Evolutionary conservation across 2,113 vertebrate species (phyloP), one percentile per base, ranked within the genome.

Genomic region (Noctilio leporinus): DNA sequence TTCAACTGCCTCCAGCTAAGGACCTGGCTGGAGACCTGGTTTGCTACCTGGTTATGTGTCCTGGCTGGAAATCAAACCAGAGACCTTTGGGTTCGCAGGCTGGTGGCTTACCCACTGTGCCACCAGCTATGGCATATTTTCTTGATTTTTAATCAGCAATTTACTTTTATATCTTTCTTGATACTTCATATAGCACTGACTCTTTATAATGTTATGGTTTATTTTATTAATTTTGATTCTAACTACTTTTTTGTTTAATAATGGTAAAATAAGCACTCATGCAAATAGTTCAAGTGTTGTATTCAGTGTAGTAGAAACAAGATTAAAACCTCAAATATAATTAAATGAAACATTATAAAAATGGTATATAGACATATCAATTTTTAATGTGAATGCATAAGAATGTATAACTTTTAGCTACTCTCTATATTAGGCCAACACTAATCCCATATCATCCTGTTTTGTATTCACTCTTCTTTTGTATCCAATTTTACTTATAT

Each of bases 151-250:
- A 59, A 78, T 86, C 86, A 72, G 10, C 0, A 28, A 30, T 86
- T 88, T 85, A 82, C 77, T 86, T 28, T 9, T 9, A 3, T 59
- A 91, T 59, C 14, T 59, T 86, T 57, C 28, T 22, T 85, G 3
- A 6, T 77, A 55, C 28, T 93, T 73, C 12, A 30, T 78, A 43
- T 28, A 67, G 10, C n/a, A 67, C 43, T 53, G 2, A 43, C 92
- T 86, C 12, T 91, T 94, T 82, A 12, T 33, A 85, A 65, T 86
- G 30, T 33, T 70, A 53, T 45, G 2, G 2, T 57, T 8, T 62
- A 89, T 95, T 81, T 83, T 6, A 67, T 83, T 72, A 78, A 77
- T 59, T 95, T 95, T 95, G 0, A 47, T 85, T 75, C 22, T 28
- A 57, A 2, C 15, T 84, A 2, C 15, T 84, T 22, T 12, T 73